Evolutionary conservation across 2,888 invertebrate species (phyloP).

Genomic region (Psylliodes chrysocephalus): DNA sequence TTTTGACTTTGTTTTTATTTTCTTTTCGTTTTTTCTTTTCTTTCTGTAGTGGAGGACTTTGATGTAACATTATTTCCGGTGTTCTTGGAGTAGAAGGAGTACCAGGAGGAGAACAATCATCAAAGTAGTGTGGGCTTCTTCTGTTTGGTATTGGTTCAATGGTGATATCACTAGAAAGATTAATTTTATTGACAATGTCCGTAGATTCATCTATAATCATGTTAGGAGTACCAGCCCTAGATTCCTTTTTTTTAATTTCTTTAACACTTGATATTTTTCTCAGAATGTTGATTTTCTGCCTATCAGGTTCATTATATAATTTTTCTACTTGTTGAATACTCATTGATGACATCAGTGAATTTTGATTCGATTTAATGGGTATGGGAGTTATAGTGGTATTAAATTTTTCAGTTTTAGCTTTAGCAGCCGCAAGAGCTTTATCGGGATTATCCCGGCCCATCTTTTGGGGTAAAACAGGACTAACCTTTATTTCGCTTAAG

Average conservation of each 20-base stretch:
- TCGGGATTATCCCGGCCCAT: constrained; percentile 50
- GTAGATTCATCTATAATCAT: constrained; percentile 63
- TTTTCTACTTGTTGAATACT: constrained; percentile 64
- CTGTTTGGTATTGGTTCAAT: constrained; percentile 64
- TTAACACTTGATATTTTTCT: constrained; percentile 85
- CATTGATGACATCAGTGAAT: constrained; percentile 55
- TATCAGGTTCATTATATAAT: constrained; percentile 82
- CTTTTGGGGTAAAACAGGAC: constrained; percentile 35
- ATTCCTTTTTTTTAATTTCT: constrained; percentile 65
- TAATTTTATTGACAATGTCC: constrained; percentile 55
- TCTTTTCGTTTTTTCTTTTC: constrained; percentile 66
- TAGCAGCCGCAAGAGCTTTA: constrained; percentile 60
- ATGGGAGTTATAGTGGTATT: constrained; percentile 63
- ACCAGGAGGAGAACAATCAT: constrained; percentile 68
- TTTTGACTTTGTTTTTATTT: constrained; percentile 57
- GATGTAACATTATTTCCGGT: constrained; percentile 69
- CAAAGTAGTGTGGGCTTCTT: constrained; percentile 62
- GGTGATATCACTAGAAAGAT: constrained; percentile 66
- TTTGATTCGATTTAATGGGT: constrained; percentile 50
- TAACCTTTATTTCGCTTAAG: constrained; percentile 31
- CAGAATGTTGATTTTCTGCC: constrained; percentile 87
- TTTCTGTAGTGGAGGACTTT: constrained; percentile 71
- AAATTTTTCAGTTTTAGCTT: constrained; percentile 62
- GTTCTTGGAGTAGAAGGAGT: constrained; percentile 69
- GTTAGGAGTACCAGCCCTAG: constrained; percentile 62